Evolutionary conservation across 2,113 vertebrate species (phyloP).

Genomic region (Leptodactylus fuscus): DNA sequence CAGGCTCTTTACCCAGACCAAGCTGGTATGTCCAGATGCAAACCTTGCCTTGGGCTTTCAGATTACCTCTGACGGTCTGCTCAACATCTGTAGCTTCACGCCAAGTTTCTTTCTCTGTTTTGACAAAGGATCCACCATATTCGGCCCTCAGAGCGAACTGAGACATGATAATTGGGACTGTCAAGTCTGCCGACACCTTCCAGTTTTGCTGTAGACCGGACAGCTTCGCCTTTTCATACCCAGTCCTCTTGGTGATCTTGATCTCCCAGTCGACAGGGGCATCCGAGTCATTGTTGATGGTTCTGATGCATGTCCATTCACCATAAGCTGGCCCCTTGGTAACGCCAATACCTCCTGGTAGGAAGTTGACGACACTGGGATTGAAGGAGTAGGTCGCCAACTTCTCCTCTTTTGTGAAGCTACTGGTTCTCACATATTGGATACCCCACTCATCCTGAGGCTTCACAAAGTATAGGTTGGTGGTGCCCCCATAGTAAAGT

Average conservation of each 20-base stretch:
- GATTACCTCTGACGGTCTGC: background rate
- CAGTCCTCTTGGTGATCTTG: conserved; percentile 40
- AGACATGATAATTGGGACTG: background rate
- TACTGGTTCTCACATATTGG: too few species aligned
- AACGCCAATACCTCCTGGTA: conserved; percentile 23
- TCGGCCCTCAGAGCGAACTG: conserved; percentile 30
- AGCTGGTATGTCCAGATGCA: conserved; percentile 51
- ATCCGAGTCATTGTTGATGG: conserved; percentile 46
- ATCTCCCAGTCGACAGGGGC: conserved; percentile 35
- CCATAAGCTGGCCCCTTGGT: conserved; percentile 20
- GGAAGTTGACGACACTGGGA: conserved; percentile 36
- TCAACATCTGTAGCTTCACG: conserved; percentile 30
- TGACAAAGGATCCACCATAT: conserved; percentile 33
- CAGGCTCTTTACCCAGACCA: conserved; percentile 28
- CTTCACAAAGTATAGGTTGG: too few species aligned
- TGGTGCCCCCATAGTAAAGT: too few species aligned
- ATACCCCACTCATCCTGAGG: too few species aligned
- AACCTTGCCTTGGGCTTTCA: conserved; percentile 14
- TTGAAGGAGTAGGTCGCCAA: background rate
- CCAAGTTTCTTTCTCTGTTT: conserved; percentile 53
- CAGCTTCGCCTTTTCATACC: conserved; percentile 50
- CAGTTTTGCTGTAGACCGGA: conserved; percentile 43
- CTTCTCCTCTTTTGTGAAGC: too few species aligned
- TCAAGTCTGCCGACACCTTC: background rate
- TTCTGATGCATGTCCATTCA: conserved; percentile 43